Base-by-base conservation (phyloP, 2,797 vertebrate genomes). In the Eospalax fontanierii region DNA sequence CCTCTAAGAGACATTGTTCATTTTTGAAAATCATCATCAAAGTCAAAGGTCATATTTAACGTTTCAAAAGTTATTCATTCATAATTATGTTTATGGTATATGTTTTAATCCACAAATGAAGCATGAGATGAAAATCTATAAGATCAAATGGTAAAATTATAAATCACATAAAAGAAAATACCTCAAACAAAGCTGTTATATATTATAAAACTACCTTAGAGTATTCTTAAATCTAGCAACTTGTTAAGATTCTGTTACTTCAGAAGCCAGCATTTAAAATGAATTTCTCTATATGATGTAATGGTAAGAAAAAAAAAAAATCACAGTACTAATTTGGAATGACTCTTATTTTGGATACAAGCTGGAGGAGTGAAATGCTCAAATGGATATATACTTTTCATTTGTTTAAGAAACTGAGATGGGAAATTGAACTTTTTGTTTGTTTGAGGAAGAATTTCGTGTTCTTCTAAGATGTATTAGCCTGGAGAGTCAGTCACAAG, bases 391-490 rank as follows among this genome's bases (percentile, higher is more conserved):
- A 76, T 22, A 91, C 21, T 89, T 94, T 79, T 87, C 40, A 89
- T 83, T 50, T 76, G 54, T 66, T 71, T 94, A 91, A 83, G 66
- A 93, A 89, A 91, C 54, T 63, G 85, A 91, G 91, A 76, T 16
- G 50, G 46, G 40, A 89, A 94, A 82, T 4, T 43, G 46, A 73
- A 83, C 8, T 7, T 6, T 1, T 61, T 75, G 14, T 59, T 65
- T 68, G 54, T 85, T 80, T 46, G 63, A 93, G 43, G 83, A 96
- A 91, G 79, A 90, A 83, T 80, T 91, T 91, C 70, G 61, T 78
- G 21, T n/a, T 80, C 28, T 87, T 65, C 40, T 68, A 43, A 92
- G 87, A 65, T 63, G n/a, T 1, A 70, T 63, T 54, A 63, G 54
- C 74, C 82, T 76, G n/a, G 18, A 59, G 35, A 74, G 66, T 70